These are phyloP conservation scores for Hapalemur alaotrensis DNA, from an alignment of 2,797 vertebrate species.

Conservation along the genomic window DNA sequence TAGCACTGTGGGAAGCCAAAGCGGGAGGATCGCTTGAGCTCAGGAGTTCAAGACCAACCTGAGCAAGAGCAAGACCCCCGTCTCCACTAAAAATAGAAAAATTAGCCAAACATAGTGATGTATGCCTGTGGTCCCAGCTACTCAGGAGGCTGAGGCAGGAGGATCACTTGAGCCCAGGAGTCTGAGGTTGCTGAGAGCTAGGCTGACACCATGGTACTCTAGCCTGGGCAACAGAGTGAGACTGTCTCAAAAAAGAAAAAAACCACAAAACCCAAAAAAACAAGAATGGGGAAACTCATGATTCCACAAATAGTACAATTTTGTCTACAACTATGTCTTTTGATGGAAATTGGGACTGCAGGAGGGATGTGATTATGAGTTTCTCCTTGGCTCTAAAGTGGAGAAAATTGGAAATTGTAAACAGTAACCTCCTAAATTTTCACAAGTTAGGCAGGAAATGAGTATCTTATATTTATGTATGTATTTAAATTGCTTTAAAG, in stretches of 20 bases:
- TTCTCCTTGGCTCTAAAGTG: not conserved
- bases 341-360: not conserved
- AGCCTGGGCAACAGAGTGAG: not conserved
- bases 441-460: not conserved
- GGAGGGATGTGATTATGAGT: not conserved
- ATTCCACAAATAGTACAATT: slow-evolving; percentile 7
- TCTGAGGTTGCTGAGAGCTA: not conserved
- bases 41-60: not conserved
- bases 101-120: not conserved
- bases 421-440: not conserved
- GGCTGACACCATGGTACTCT: not conserved
- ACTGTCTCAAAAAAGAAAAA: not conserved
- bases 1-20: not conserved
- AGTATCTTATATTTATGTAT: not conserved
- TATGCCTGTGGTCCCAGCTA: not conserved
- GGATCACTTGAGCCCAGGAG: not conserved
- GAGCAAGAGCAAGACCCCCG: not conserved
- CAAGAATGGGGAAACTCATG: not conserved
- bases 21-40: not conserved
- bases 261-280: not conserved
- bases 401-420: not conserved
- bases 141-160: not conserved
- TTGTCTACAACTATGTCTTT: not conserved
- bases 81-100: not conserved
- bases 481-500: not conserved